Evolutionary conservation across 2,888 invertebrate species (phyloP).

Genomic region (Corythucha ciliata): DNA sequence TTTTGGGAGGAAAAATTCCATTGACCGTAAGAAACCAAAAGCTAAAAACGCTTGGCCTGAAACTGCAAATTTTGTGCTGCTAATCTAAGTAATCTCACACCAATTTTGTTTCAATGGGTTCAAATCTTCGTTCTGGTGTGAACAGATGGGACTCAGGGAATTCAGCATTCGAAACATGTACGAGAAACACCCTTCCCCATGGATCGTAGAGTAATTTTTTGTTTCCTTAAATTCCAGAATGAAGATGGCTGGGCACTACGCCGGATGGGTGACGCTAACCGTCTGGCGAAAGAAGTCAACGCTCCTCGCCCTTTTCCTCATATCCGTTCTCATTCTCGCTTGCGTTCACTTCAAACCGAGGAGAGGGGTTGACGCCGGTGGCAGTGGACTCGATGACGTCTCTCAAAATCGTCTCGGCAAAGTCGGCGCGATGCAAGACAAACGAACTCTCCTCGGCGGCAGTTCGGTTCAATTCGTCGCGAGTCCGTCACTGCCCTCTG

Average conservation of each 20-base stretch:
- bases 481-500: slow-evolving; percentile 22
- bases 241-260: slow-evolving; percentile 35
- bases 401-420: slow-evolving; percentile 25
- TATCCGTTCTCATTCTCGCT: slow-evolving; percentile 43
- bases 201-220: no score
- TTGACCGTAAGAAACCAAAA: no score
- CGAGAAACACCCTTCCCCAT: no score
- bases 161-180: no score
- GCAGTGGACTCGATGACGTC: no score
- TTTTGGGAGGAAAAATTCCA: no score
- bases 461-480: slow-evolving; percentile 32
- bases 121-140: no score
- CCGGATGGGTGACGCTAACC: slow-evolving; percentile 43
- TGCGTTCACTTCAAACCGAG: slow-evolving; percentile 43
- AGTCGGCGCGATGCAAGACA: slow-evolving; percentile 27
- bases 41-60: no score
- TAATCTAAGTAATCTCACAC: no score
- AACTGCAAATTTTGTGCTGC: no score
- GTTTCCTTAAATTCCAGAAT: slow-evolving; percentile 28
- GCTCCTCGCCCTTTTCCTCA: slow-evolving; percentile 41
- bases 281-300: slow-evolving; percentile 47
- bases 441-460: slow-evolving; percentile 26
- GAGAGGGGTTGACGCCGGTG: slow-evolving; percentile 34
- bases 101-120: no score
- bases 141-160: no score